These are phyloP conservation scores for Choloepus didactylus DNA, from an alignment of 2,797 vertebrate genomes.

Conservation along the genomic window DNA sequence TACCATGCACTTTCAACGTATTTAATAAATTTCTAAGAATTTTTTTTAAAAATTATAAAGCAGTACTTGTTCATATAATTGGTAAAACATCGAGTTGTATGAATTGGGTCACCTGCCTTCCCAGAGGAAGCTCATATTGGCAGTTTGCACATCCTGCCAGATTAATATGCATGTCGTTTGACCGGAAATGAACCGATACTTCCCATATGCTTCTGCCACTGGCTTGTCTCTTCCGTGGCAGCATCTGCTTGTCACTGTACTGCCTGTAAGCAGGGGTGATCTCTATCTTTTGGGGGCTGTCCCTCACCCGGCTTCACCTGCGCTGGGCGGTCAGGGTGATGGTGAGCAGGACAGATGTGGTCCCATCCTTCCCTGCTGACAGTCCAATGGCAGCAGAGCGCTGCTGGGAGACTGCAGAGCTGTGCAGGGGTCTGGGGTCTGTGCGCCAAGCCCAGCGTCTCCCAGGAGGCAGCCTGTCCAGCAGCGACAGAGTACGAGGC, in stretches of 20 bases:
- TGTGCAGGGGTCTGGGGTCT: neutral
- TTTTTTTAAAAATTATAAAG: neutral
- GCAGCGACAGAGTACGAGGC: no score
- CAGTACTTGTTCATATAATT: neutral
- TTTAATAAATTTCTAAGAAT: neutral
- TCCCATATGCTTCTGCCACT: neutral
- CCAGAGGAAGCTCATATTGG: neutral
- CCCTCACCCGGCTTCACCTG: neutral
- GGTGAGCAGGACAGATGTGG: neutral
- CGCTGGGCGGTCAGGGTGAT: neutral
- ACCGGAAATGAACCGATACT: neutral
- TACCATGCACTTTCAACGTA: neutral
- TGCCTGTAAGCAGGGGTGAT: neutral
- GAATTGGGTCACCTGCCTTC: neutral
- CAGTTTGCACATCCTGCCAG: neutral
- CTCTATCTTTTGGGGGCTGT: neutral
- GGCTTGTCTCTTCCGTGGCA: neutral
- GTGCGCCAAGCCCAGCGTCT: neutral
- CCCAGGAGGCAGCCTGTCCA: neutral
- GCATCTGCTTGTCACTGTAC: neutral
- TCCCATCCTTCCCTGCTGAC: no score
- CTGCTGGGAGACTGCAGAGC: neutral
- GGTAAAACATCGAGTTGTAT: neutral
- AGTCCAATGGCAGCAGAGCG: no score
- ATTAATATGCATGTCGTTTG: neutral